These are phyloP conservation scores for Diadophis punctatus DNA, from an alignment of 2,113 vertebrate genomes.

Conservation along the genomic window DNA sequence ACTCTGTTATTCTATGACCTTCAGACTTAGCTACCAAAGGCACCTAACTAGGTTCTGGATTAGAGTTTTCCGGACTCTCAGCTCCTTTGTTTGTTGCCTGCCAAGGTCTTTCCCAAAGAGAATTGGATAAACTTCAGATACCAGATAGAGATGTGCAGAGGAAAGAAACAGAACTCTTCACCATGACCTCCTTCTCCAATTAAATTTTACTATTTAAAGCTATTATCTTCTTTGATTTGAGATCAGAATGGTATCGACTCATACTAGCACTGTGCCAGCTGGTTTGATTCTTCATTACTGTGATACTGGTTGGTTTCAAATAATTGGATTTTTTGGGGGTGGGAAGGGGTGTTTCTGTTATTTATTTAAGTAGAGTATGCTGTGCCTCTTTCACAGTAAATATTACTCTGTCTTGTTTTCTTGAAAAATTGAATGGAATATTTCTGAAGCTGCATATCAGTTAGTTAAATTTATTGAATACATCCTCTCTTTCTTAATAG, in stretches of 20 bases:
- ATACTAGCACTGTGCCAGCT: not conserved
- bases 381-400: fast-evolving
- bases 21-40: not conserved
- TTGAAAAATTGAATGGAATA: not conserved
- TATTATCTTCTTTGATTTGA: not conserved
- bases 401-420: not conserved
- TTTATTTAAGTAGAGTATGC: not conserved
- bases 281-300: not conserved
- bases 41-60: not conserved
- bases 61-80: not conserved
- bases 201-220: not conserved
- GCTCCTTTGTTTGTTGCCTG: not conserved
- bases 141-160: not conserved
- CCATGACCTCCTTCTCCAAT: not conserved
- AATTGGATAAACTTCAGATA: not conserved
- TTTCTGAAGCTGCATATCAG: not conserved
- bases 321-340: not conserved
- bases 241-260: not conserved
- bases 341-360: not conserved
- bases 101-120: not conserved
- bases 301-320: not conserved
- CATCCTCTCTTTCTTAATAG: not conserved
- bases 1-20: not conserved
- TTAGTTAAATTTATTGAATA: not conserved
- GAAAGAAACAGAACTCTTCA: not conserved